Evolutionary conservation across 1,140 invertebrate species (phyloP).

Genomic region (Dendrolimus punctatus): DNA sequence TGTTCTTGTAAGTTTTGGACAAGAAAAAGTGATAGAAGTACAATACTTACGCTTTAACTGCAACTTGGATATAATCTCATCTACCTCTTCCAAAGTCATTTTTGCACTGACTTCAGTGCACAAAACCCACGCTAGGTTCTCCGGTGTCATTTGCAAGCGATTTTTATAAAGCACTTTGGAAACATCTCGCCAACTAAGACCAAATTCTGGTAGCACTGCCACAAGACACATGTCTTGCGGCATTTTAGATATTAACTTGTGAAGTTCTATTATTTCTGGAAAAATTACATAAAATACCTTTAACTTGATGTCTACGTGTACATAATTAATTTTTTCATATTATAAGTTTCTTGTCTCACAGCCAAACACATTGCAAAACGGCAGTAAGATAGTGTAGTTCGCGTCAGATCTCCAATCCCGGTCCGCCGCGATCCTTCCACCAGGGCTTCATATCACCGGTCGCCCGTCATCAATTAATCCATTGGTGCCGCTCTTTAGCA

Average conservation of each 20-base stretch:
- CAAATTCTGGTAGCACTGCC: conserved; percentile 35
- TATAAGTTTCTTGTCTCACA: too few relatives aligned
- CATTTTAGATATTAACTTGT: conserved; percentile 38
- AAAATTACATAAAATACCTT: neutral
- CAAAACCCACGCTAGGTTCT: conserved; percentile 35
- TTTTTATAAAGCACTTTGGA: conserved; percentile 30
- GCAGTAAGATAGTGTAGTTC: too few relatives aligned
- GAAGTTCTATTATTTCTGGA: conserved; percentile 43
- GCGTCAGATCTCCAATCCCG: too few relatives aligned
- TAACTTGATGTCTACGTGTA: too few relatives aligned
- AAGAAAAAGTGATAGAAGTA: neutral
- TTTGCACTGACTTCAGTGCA: conserved; percentile 27
- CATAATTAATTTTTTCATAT: too few relatives aligned
- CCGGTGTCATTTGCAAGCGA: conserved; percentile 39
- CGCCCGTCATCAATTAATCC: too few relatives aligned
- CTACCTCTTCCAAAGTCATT: conserved; percentile 26
- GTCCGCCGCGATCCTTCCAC: too few relatives aligned
- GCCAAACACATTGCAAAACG: too few relatives aligned
- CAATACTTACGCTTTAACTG: conserved; percentile 38
- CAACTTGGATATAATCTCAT: conserved; percentile 31
- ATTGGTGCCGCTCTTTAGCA: too few relatives aligned
- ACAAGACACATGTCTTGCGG: conserved; percentile 31
- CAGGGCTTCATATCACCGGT: too few relatives aligned
- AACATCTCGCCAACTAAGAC: conserved; percentile 40
- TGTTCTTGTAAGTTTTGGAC: neutral